A percentile compares a stretch with the other conserved stretches of the same genome.
Conservation (phyloP, 2,113 vertebrate genomes). For the Marmota flaviventris region DNA sequence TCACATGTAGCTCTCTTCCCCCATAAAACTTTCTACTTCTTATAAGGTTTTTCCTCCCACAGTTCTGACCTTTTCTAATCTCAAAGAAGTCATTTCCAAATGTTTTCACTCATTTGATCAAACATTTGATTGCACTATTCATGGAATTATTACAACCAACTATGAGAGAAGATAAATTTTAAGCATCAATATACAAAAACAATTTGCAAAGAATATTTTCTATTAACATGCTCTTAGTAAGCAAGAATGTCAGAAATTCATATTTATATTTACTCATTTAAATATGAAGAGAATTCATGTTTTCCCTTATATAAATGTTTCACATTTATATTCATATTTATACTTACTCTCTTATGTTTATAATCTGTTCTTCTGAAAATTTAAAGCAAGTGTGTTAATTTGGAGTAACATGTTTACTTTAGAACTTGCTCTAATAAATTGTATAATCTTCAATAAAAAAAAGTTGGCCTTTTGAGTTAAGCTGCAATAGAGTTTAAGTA, state of each 20-base stretch:
- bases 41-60: background rate
- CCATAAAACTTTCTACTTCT: background rate
- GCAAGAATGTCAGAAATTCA: background rate
- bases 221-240: background rate
- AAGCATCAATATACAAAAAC: conserved; percentile 37
- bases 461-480: background rate
- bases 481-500: background rate
- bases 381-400: background rate
- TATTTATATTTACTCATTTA: background rate
- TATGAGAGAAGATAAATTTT: background rate
- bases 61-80: conserved; percentile 15
- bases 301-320: background rate
- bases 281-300: background rate
- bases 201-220: conserved; percentile 29
- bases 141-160: background rate
- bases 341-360: background rate
- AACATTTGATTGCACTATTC: background rate
- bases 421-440: background rate
- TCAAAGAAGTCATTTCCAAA: conserved; percentile 33
- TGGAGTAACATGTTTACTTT: background rate
- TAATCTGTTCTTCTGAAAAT: background rate
- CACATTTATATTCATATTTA: background rate
- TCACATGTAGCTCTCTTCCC: background rate
- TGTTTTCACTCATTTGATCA: background rate
- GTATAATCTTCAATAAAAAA: conserved; percentile 29